These are phyloP conservation scores for Nasonia oneida DNA, from an alignment of 2,888 invertebrate genomes.

Conservation along the genomic window DNA sequence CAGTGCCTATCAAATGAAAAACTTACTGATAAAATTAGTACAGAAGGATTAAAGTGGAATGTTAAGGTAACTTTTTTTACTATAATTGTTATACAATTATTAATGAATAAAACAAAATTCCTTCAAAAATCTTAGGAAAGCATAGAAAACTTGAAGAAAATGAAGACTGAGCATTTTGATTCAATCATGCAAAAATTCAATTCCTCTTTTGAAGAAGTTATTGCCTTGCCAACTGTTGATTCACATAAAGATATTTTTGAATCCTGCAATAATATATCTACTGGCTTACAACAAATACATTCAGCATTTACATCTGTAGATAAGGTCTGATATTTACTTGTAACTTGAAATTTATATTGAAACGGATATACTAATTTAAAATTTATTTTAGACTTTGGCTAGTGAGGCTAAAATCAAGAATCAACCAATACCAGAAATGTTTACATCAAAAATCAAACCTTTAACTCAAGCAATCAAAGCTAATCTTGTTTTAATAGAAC, in stretches of 20 bases:
- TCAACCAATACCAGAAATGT: conserved; percentile 56
- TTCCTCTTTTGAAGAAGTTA: conserved; percentile 64
- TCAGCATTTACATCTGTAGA: conserved; percentile 65
- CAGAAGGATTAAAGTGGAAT: conserved; percentile 48
- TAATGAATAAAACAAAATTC: conserved; percentile 60
- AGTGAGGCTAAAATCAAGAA: conserved; percentile 65
- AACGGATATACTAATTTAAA: neutral
- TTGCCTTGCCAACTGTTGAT: conserved; percentile 54
- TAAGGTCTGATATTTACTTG: conserved; percentile 64
- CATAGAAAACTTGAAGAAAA: conserved; percentile 40
- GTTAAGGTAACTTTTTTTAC: conserved; percentile 44
- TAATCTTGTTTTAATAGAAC: conserved; percentile 66
- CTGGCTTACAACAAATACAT: conserved; percentile 64
- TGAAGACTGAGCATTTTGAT: conserved; percentile 40
- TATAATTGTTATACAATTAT: neutral
- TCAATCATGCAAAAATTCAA: conserved; percentile 65
- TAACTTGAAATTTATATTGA: neutral
- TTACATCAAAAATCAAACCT: conserved; percentile 60
- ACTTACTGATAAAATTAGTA: neutral
- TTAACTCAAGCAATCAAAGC: conserved; percentile 67
- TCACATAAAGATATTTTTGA: conserved; percentile 27
- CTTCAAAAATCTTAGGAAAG: conserved; percentile 61
- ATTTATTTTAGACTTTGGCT: conserved; percentile 64
- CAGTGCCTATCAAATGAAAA: conserved; percentile 19
- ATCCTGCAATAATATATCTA: conserved; percentile 61